Base-by-base conservation (phyloP, 2,888 invertebrate species). In the Eristalis tenax region DNA sequence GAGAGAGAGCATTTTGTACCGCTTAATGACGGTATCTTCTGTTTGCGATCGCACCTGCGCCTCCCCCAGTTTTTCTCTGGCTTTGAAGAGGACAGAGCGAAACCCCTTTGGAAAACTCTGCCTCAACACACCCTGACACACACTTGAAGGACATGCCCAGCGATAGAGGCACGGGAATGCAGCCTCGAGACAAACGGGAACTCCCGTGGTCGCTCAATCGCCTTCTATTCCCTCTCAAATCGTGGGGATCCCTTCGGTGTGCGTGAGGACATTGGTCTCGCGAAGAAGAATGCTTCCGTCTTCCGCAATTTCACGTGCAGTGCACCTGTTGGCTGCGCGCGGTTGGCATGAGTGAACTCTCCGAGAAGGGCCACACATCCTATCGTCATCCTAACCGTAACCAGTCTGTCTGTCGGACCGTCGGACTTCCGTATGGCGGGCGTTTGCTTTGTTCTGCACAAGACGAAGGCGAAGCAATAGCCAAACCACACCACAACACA, bases 251-350 rank as follows among this genome's bases (percentile, higher is more conserved):
- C 59, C 11, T 38, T 43, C n/a, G 43, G 18, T 18, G n/a, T 76
- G 59, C 61, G 76, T 61, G 61, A 76, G 76, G 61, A 76, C 68
- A 76, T 61, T 61, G 59, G 22, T 35, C 61, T 68, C 68, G 57
- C 50, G 28, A 18, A 40, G 26, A 32, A 68, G 32, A 23, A 22
- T 26, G 26, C 32, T 15, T 28, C n/a, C 32, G 43, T 38, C 26
- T 38, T 61, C 69, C 63, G 50, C 63, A n/a, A 63, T 77, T 56
- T 26, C 15, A 23, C 38, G 50, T 63, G 69, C 35, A 63, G 22
- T 70, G 69, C 77, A 77, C 77, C 77, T 77, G 77, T 63, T 77
- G 38, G 50, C 50, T 50, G 50, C 32, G 3, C 22, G 13, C 40
- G 18, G n/a, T 18, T 10, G 32, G 32, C 32, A 32, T 32, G 32